These are phyloP conservation scores for Heliconius erato DNA, from an alignment of 2,888 invertebrate genomes.

Conservation along the genomic window DNA sequence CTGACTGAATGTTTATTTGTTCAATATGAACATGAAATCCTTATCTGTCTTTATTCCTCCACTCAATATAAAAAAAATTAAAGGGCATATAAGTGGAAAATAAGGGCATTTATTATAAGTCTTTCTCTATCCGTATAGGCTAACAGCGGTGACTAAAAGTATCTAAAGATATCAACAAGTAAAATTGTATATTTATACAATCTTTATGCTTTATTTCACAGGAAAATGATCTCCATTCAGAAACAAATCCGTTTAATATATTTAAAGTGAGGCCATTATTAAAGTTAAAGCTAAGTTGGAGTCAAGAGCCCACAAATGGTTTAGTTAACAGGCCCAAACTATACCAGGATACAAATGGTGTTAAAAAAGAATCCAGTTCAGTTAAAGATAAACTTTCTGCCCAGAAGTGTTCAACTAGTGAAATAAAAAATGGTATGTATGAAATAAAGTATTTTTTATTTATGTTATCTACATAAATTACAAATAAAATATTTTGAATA, in stretches of 20 bases:
- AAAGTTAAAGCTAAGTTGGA: slow-evolving; percentile 94
- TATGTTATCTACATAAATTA: not conserved
- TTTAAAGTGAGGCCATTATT: slow-evolving; percentile 93
- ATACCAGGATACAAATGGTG: slow-evolving; percentile 77
- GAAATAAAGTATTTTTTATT: not conserved
- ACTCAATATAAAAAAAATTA: no score
- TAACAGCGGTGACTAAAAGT: not conserved
- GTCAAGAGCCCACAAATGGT: slow-evolving; percentile 89
- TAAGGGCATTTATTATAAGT: no score
- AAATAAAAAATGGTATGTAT: slow-evolving; percentile 70
- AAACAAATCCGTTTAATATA: slow-evolving; percentile 89
- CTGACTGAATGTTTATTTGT: no score
- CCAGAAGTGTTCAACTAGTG: slow-evolving; percentile 66
- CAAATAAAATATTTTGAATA: no score
- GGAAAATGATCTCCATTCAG: slow-evolving; percentile 77
- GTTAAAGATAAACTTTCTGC: slow-evolving; percentile 70
- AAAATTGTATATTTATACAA: not conserved
- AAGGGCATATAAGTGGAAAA: no score
- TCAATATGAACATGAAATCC: no score
- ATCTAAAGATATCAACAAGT: no score
- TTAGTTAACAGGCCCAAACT: slow-evolving; percentile 89
- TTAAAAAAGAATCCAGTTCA: slow-evolving; percentile 68
- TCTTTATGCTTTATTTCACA: slow-evolving; percentile 52
- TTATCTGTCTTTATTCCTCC: no score
- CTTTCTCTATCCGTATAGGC: no score